Conservation (phyloP, 2,888 invertebrate genomes). For the Clostera curtula region DNA sequence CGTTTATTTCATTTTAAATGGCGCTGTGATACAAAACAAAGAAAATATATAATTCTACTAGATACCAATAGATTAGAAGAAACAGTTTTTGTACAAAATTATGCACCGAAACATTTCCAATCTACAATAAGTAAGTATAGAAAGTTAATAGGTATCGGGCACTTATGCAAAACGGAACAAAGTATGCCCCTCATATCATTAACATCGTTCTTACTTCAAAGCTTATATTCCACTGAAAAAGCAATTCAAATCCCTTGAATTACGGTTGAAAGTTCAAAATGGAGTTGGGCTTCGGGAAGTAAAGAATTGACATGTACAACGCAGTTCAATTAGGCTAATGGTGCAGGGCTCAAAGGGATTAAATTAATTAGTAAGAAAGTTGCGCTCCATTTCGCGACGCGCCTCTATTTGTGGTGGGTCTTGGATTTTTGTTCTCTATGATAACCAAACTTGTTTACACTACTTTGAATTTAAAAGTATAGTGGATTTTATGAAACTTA, state of each 20-base stretch:
- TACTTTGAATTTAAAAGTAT: too few species aligned
- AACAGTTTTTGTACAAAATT: neutral
- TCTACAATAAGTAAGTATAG: conserved; percentile 13
- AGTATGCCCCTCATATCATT: conserved; percentile 58
- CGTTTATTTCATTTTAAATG: too few species aligned
- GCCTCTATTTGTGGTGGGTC: conserved; percentile 62
- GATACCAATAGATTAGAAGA: too few species aligned
- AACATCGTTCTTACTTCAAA: conserved; percentile 39
- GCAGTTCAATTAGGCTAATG: conserved; percentile 74
- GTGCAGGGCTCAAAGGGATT: conserved; percentile 71
- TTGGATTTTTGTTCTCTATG: conserved; percentile 41
- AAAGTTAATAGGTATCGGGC: conserved; percentile 31
- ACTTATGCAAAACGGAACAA: conserved; percentile 65
- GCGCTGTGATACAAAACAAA: too few species aligned
- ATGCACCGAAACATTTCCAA: neutral
- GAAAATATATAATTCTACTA: too few species aligned
- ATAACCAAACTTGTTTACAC: conserved; percentile 30
- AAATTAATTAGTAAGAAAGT: conserved; percentile 74
- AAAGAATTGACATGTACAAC: conserved; percentile 74
- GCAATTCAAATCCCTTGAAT: conserved; percentile 1
- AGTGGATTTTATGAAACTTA: too few species aligned
- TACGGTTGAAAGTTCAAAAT: conserved; percentile 25
- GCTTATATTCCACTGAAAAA: conserved; percentile 11
- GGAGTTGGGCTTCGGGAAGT: conserved; percentile 25
- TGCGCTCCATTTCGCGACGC: conserved; percentile 58